Conservation (phyloP, 2,888 invertebrate species). For the Drosophila pegasa region DNA sequence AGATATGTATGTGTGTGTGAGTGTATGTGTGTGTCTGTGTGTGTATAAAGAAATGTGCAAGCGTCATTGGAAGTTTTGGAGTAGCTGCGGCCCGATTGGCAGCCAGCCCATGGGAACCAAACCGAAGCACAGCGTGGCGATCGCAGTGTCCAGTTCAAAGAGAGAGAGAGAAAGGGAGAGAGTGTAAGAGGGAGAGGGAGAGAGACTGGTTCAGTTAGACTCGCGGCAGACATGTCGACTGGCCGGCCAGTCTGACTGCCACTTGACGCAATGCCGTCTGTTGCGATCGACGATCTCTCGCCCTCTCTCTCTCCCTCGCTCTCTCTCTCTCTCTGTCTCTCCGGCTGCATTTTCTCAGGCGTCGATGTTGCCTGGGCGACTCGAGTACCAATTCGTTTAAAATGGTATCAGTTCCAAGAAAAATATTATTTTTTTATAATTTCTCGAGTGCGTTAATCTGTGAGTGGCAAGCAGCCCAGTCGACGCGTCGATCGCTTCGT, state of each 20-base stretch:
- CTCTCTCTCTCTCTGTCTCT: slow-evolving; percentile 20
- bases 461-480: slow-evolving; percentile 55
- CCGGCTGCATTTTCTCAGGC: slow-evolving; percentile 57
- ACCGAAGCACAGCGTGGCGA: slow-evolving; percentile 10
- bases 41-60: slow-evolving; percentile 65
- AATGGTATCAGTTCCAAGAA: slow-evolving; percentile 84
- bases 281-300: slow-evolving; percentile 31
- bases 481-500: slow-evolving; percentile 44
- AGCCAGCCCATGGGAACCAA: slow-evolving; percentile 63
- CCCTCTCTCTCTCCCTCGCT: background rate
- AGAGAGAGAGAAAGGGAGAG: background rate
- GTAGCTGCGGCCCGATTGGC: slow-evolving; percentile 65
- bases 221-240: slow-evolving; percentile 75
- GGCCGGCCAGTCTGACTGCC: slow-evolving; percentile 73
- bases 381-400: slow-evolving; percentile 84
- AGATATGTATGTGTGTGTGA: background rate
- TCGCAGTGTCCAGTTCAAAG: slow-evolving; percentile 21
- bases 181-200: background rate
- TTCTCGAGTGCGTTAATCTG: slow-evolving; percentile 83
- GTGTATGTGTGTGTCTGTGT: background rate
- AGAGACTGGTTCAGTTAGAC: slow-evolving; percentile 47
- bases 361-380: slow-evolving; percentile 47
- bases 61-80: slow-evolving; percentile 66
- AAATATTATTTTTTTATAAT: slow-evolving; percentile 83
- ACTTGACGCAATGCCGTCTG: slow-evolving; percentile 81